Evolutionary conservation across 2,113 vertebrate species (phyloP).

Genomic region (Tor tambroides): DNA sequence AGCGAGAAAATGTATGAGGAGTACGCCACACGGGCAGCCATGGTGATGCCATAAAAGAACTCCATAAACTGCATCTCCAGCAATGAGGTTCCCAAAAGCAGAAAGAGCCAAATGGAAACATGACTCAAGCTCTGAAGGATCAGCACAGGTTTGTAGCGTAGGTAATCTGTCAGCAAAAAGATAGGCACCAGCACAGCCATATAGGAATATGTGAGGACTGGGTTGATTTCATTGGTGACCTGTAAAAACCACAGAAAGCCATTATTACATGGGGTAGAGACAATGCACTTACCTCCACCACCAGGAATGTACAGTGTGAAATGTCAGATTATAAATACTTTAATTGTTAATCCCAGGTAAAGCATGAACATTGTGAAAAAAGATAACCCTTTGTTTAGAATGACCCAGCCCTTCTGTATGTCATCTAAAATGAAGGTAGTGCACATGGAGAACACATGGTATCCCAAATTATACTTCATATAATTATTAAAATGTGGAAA

Average conservation of each 20-base stretch:
- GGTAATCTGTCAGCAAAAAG: constrained; percentile 90
- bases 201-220: constrained; percentile 91
- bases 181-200: constrained; percentile 88
- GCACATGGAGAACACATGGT: neutral
- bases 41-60: constrained; percentile 90
- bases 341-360: neutral
- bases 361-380: neutral
- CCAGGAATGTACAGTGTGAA: neutral
- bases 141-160: constrained; percentile 93
- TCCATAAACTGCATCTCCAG: constrained; percentile 95
- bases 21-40: constrained; percentile 94
- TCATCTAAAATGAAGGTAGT: neutral
- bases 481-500: neutral
- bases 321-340: neutral
- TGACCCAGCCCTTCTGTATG: neutral
- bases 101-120: constrained; percentile 86
- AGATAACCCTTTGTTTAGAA: neutral
- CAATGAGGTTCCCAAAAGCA: constrained; percentile 79
- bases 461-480: neutral
- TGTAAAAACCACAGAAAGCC: constrained; percentile 61
- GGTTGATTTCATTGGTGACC: constrained; percentile 92
- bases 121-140: constrained; percentile 89
- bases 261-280: neutral
- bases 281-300: neutral
- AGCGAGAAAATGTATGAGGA: constrained; percentile 98